These are phyloP conservation scores for Muntiacus muntjak DNA, from an alignment of 2,113 vertebrate species.

Conservation along the genomic window DNA sequence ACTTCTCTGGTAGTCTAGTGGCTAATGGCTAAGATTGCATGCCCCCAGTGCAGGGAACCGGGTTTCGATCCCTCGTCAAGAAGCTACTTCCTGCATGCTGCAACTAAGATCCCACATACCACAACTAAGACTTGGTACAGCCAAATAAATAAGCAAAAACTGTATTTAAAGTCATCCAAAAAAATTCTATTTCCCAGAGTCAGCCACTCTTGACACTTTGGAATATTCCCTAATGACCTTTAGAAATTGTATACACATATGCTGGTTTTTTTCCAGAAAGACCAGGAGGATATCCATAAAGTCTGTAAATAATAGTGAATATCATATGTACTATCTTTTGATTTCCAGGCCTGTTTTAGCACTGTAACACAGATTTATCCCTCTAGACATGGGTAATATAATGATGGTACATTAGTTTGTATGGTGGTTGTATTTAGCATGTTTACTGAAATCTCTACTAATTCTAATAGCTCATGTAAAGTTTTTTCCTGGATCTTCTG, in stretches of 20 bases:
- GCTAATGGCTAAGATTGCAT: neutral
- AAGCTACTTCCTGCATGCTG: neutral
- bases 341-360: neutral
- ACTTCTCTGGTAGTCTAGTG: neutral
- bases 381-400: neutral
- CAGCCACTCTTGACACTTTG: neutral
- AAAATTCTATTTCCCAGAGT: neutral
- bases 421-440: neutral
- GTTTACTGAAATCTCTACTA: constrained; percentile 2
- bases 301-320: neutral
- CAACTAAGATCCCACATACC: neutral
- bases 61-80: neutral
- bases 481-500: neutral
- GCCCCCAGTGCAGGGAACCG: rapidly evolving
- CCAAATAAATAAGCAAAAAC: neutral
- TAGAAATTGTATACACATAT: neutral
- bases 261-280: neutral
- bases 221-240: neutral
- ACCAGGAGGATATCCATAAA: neutral
- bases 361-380: neutral
- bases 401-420: neutral
- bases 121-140: neutral
- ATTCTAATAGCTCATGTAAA: neutral
- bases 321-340: neutral
- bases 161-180: neutral